Evolutionary conservation across 2,113 vertebrate genomes (phyloP).

Genomic region (Felis catus): F.catus_Fca126_mat1.0 CM031420.1:121281001-121281500

Average conservation of each 20-base stretch:
- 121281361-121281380: too few species aligned
- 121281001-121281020: neutral
- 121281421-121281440: too few species aligned
- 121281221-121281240: neutral
- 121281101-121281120: neutral
- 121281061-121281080: neutral
- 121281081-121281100: constrained; percentile 28
- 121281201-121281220: neutral
- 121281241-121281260: neutral
- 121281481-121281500: neutral
- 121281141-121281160: neutral
- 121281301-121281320: too few species aligned
- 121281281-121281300: too few species aligned
- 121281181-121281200: neutral
- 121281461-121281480: neutral
- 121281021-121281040: neutral
- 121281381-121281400: too few species aligned
- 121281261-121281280: neutral
- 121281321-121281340: too few species aligned
- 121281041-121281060: neutral
- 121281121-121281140: neutral
- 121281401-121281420: too few species aligned
- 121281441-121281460: too few species aligned
- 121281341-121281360: too few species aligned
- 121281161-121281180: neutral